Conservation (phyloP, 2,113 vertebrate species). For the Gallinago media region DNA sequence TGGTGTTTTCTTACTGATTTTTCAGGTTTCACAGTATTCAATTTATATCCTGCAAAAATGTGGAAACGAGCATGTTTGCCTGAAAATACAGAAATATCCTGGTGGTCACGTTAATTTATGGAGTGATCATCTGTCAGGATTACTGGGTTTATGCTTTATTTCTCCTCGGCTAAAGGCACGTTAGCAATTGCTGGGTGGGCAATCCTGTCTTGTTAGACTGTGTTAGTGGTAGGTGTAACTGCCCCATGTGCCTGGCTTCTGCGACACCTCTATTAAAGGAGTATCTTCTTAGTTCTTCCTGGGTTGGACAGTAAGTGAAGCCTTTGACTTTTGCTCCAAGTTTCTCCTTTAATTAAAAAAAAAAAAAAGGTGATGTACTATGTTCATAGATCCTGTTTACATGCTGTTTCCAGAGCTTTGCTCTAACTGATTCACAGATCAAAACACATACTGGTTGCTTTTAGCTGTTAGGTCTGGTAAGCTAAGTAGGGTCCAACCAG, state of each 20-base stretch:
- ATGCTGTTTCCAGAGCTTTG: neutral
- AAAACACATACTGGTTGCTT: neutral
- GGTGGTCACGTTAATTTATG: neutral
- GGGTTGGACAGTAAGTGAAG: neutral
- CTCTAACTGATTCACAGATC: neutral
- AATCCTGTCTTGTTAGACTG: neutral
- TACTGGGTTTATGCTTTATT: neutral
- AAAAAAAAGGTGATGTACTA: rapidly evolving
- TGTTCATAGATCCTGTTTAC: neutral
- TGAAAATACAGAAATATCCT: neutral
- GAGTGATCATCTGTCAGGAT: neutral
- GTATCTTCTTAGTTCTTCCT: neutral
- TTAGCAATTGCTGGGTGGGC: neutral
- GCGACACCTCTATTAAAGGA: neutral
- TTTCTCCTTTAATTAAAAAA: neutral
- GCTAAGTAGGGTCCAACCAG: neutral
- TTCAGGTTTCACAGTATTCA: neutral
- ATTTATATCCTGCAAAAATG: neutral
- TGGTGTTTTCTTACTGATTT: neutral
- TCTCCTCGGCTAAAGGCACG: neutral
- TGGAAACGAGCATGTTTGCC: neutral
- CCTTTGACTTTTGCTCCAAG: neutral
- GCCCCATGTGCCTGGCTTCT: neutral
- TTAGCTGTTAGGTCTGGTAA: neutral
- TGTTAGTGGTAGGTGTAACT: neutral